Base-by-base conservation (phyloP, 2,113 vertebrate species). In the Dromas ardeola region DNA sequence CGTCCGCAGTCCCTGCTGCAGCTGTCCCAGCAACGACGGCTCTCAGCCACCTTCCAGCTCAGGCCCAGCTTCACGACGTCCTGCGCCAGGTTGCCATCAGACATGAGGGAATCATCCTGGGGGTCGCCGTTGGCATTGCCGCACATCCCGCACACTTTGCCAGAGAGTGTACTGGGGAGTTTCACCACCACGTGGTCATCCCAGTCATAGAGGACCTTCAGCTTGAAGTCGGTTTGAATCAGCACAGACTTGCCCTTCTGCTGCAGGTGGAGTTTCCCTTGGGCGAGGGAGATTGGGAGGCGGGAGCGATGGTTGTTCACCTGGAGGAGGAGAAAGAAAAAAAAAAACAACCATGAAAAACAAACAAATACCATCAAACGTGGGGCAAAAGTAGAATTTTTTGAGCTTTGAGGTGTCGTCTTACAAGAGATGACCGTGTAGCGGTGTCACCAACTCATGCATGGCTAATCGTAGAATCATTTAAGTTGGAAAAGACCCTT, bases 151-250 rank as follows among this genome's bases (percentile, higher is more conserved):
- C 97, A 97, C 6, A 97, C 61, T 8, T 81, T 93, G 34, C 81
- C 74, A 2, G 40, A 65, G 76, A 97, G 43, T 59, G 8, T 29
- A 4, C 36, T 4, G 0, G 97, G 92, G 65, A 99, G 67, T 25
- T 92, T 95, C 42, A 99, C 86, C 32, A 96, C 50, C 34, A 99
- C 79, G 13, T 81, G 77, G 67, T 97, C 88, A 6, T 97, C 95
- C 98, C 98, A 99, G 86, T 98, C 92, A 6, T 98, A 99, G 19
- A 96, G 69, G 29, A 99, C 91, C 42, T 38, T 95, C 47, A 99
- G 93, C 9, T 78, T 94, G 91, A 98, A 98, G 76, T 95, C 55
- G 0, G 96, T 95, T 42, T 97, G 80, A 6, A 99, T 73, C 38
- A 98, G 21, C 8, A 96, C 47, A 12, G 67, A 97, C 12, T 69